Evolutionary conservation across 2,113 vertebrate genomes (phyloP).

Genomic region (Ceratotherium simum): DNA sequence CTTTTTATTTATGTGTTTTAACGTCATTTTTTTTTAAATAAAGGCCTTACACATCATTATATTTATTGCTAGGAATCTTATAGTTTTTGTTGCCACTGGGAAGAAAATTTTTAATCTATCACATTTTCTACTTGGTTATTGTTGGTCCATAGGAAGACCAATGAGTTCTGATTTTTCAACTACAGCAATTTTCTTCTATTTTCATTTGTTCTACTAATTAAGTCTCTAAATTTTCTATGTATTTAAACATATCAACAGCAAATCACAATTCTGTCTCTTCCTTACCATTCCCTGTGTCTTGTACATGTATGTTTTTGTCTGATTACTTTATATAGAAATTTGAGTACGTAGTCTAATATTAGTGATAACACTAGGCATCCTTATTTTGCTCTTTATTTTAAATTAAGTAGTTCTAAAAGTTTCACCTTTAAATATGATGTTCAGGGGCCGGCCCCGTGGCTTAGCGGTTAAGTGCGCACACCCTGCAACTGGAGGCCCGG

Average conservation of each 20-base stretch:
- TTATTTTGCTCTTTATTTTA: constrained; percentile 8
- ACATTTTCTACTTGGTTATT: not conserved
- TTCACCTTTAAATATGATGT: not conserved
- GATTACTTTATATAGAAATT: not conserved
- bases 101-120: not conserved
- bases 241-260: not conserved
- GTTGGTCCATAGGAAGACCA: not conserved
- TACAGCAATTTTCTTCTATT: not conserved
- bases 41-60: not conserved
- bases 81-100: not conserved
- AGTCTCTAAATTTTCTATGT: not conserved
- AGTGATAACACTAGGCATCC: not conserved
- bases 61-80: not conserved
- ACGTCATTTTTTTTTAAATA: not conserved
- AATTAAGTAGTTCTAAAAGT: not conserved
- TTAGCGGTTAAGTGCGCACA: no score
- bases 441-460: not conserved
- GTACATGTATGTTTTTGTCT: not conserved
- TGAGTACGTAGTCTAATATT: not conserved
- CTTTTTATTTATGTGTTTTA: not conserved
- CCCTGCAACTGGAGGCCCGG: no score
- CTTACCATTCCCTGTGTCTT: not conserved
- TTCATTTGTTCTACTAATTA: not conserved
- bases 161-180: not conserved
- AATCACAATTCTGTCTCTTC: not conserved